Base-by-base conservation (phyloP, 2,888 invertebrate species). In the Branchellion lobata region DNA sequence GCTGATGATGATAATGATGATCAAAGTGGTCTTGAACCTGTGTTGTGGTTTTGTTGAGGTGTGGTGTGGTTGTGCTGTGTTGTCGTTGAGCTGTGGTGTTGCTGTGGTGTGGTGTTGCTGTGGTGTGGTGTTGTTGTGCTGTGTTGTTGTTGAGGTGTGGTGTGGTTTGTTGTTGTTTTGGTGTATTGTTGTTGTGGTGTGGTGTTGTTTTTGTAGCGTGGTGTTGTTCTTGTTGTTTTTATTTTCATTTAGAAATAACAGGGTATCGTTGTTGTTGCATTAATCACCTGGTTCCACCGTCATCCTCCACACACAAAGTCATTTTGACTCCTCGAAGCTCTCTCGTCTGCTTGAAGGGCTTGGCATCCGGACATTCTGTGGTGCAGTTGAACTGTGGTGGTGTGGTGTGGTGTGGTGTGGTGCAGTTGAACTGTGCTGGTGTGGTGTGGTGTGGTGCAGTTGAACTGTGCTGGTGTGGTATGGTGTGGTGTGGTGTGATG, bases 321-420 rank as follows among this genome's bases (percentile, higher is more conserved):
- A 81, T 81, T n/a, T 83, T 83, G 3, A 82, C 82, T 5, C 82
- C 81, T 0, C 69, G 79, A 1, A 27, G 8, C 11, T 79, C 80
- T 18, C 82, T 80, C 0, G 81, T 0, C n/a, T 78, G 36, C 74
- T 78, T 79, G 75, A 65, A 68, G 29, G 74, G 75, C 21, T 57
- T 57, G 27, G n/a, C 29, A 31, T 79, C 79, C 5, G 96, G 95
- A 85, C 96, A 96, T 0, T 89, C 90, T 1, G 92, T 91, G 0
- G 95, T 93, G 87, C 96, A 97, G 84, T 93, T 93, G 87, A 95
- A 96, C 86, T 86, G 83, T 5, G n/a, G 5, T 24, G n/a, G 65
- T 24, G 11, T 8, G n/a, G 29, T 65, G n/a, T 24, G 8, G 8
- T 24, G 8, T 24, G 29, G n/a, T 1, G 92, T 91, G 0, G 95